Base-by-base conservation (phyloP, 1,140 invertebrate species). In the Orussus abietinus region DNA sequence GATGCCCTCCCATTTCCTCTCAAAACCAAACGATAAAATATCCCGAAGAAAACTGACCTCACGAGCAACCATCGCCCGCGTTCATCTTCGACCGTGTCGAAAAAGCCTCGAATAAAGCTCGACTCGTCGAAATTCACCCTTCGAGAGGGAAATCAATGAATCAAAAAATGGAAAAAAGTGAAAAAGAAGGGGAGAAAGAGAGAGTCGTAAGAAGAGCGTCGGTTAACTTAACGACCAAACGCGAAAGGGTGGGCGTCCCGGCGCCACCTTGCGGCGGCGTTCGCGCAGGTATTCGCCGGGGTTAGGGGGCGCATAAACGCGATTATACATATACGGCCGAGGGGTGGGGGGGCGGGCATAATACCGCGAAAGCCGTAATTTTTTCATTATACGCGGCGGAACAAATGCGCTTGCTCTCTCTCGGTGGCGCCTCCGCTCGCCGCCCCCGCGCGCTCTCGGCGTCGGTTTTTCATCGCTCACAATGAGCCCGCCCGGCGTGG, bases 371-470 rank as follows among this genome's bases (percentile, higher is more conserved):
- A 56, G 55, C 52, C 55, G 51, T 60, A 59, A 65, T 59, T 60
- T 60, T 54, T 59, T 62, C 59, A 54, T 64, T 62, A 59, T 54
- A 48, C 42, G 47, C 21, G 45, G 47, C 47, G 47, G 40, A 59
- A 61, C 53, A 52, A 64, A 62, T 50, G 55, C 39, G 42, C 31
- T 25, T 17, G 48, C 36, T 42, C 21, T 38, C 32, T 31, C 30
- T 42, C 49, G 33, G 28, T 32, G 19, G 15, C 28, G 18, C 18
- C 32, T 41, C 11, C 21, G 17, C 32, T 31, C 39, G 7, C 46
- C 46, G 47, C 41, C 38, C 19, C 34, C 33, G 29, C 38, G 14
- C 31, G 11, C 30, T 26, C 10, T 14, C 11, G 22, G 40, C 33
- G 42, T 40, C 35, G 42, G 30, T 49, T 49, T 55, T 51, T 45